phyloP scores from a whole-genome alignment of 2,888 invertebrate genomes.

The Spilarctia lutea region DNA sequence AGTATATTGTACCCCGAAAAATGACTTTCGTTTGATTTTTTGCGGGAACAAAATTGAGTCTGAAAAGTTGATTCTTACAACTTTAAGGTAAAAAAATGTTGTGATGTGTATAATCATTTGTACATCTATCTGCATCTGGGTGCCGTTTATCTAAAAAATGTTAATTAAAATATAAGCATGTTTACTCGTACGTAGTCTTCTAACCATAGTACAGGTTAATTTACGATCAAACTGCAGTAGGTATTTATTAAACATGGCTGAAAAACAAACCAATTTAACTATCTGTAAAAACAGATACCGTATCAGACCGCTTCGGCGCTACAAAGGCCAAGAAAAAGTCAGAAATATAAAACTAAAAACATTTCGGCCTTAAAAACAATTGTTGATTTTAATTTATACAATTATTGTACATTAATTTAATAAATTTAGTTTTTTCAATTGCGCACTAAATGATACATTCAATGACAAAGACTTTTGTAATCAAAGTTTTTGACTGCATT shows the following conservation, averaged over 20 bases:
- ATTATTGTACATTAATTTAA: background rate
- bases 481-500: background rate
- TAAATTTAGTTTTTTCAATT: background rate
- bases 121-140: too few species aligned
- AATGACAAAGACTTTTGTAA: background rate
- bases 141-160: too few species aligned
- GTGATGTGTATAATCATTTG: too few species aligned
- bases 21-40: too few species aligned
- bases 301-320: background rate
- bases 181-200: too few species aligned
- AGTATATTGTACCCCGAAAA: too few species aligned
- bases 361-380: background rate
- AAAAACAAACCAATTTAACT: background rate
- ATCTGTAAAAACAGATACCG: background rate
- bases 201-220: too few species aligned
- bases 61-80: too few species aligned
- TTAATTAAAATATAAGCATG: too few species aligned
- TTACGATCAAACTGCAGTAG: background rate
- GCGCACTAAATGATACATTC: background rate
- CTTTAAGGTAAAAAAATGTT: too few species aligned
- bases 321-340: background rate
- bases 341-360: background rate
- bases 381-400: background rate
- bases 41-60: too few species aligned
- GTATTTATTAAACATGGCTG: background rate